phyloP scores from a whole-genome alignment of 2,888 invertebrate species.

The Acleris cristana region DNA sequence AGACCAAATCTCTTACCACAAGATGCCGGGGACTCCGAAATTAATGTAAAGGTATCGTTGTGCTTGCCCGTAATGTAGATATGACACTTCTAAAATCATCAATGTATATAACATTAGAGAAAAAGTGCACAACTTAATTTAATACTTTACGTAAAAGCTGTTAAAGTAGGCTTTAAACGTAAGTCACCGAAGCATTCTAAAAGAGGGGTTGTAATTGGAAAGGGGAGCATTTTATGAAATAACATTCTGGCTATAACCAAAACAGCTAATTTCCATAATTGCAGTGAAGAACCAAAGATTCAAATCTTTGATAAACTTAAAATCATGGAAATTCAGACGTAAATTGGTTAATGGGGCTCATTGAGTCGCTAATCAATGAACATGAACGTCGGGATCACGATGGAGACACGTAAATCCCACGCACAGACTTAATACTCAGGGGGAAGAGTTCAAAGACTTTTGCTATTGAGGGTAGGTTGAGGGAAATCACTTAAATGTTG shows the following conservation, averaged over 20 bases:
- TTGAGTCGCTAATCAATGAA: slow-evolving; percentile 79
- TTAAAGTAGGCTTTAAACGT: slow-evolving; percentile 17
- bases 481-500: slow-evolving; percentile 36
- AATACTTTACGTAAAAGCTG: slow-evolving; percentile 8
- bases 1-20: slow-evolving; percentile 50
- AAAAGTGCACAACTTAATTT: background rate
- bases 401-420: slow-evolving; percentile 65
- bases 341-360: slow-evolving; percentile 80
- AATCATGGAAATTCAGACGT: slow-evolving; percentile 64
- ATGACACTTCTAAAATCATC: too few relatives aligned
- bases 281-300: slow-evolving; percentile 45
- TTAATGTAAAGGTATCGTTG: slow-evolving; percentile 16
- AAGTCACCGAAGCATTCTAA: slow-evolving; percentile 14
- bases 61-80: background rate
- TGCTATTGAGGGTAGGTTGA: slow-evolving; percentile 60
- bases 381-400: slow-evolving; percentile 75
- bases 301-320: slow-evolving; percentile 58
- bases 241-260: slow-evolving; percentile 15
- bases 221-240: slow-evolving; percentile 21
- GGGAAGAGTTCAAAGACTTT: slow-evolving; percentile 76
- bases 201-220: slow-evolving; percentile 14
- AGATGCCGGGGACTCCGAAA: slow-evolving; percentile 16
- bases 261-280: slow-evolving; percentile 28
- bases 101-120: background rate
- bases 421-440: slow-evolving; percentile 60